Evolutionary conservation across 2,797 vertebrate genomes (phyloP).

Genomic region (Darevskia mixta): DNA sequence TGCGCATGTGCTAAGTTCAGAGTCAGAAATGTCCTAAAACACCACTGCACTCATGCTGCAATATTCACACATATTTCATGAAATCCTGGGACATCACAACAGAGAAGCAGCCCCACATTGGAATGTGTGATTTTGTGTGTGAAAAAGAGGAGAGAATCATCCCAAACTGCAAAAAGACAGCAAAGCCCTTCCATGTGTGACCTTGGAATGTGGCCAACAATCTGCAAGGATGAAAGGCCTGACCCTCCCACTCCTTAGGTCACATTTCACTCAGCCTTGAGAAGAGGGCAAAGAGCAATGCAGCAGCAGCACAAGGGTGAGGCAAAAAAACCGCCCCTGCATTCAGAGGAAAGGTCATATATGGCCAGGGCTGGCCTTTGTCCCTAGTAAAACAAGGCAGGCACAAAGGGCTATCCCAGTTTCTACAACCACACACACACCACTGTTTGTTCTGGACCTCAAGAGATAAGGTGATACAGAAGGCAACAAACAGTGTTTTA

Average conservation of each 20-base stretch:
- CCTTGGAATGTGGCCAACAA: conserved; percentile 7
- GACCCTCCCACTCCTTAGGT: neutral
- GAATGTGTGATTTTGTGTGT: accelerated
- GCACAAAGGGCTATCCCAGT: conserved; percentile 53
- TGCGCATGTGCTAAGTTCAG: neutral
- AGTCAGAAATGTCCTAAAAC: neutral
- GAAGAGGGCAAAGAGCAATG: neutral
- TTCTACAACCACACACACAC: conserved; percentile 27
- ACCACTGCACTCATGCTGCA: neutral
- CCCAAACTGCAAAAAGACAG: neutral
- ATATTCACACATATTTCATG: neutral
- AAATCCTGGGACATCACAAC: neutral
- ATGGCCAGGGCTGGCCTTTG: conserved; percentile 51
- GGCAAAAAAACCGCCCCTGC: neutral
- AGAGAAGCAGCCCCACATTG: neutral
- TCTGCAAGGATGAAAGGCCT: conserved; percentile 12
- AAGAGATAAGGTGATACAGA: conserved; percentile 67
- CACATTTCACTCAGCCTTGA: neutral
- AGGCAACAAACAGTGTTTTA: conserved; percentile 66
- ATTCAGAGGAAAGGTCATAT: neutral
- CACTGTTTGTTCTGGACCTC: conserved; percentile 32
- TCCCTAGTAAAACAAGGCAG: conserved; percentile 42
- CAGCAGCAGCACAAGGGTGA: no score
- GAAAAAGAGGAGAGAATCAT: neutral
- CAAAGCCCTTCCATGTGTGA: neutral